A percentile compares a stretch with the other conserved stretches of the same genome.
Evolutionary conservation across 2,113 vertebrate genomes (phyloP).

Genomic region (Erpornis zantholeuca): DNA sequence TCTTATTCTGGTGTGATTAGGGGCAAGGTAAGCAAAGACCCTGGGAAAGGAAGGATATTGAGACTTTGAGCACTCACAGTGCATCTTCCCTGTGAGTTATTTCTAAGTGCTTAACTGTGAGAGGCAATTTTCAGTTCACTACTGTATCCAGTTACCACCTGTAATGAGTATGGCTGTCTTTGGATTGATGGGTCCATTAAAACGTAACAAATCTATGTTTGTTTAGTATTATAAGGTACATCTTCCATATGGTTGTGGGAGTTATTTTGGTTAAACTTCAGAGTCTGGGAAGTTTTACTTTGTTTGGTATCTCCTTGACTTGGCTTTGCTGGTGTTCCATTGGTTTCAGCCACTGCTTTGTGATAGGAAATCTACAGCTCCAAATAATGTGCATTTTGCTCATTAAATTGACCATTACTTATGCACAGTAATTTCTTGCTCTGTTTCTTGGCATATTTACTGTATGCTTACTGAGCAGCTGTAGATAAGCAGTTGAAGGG

Average conservation of each 20-base stretch:
- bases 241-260: not conserved
- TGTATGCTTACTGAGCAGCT: not conserved
- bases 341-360: not conserved
- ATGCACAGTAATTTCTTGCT: conserved; percentile 48
- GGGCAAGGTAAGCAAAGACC: not conserved
- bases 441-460: conserved; percentile 36
- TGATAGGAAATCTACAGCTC: not conserved
- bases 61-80: not conserved
- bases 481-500: not conserved
- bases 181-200: not conserved
- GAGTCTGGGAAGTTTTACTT: not conserved
- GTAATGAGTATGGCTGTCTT: not conserved
- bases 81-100: not conserved
- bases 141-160: not conserved
- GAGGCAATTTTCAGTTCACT: not conserved
- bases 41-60: not conserved
- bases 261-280: not conserved
- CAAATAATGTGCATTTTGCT: conserved; percentile 39
- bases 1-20: not conserved
- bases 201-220: not conserved
- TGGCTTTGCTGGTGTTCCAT: not conserved
- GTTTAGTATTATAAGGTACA: not conserved
- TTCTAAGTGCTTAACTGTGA: not conserved
- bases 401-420: conserved; percentile 9
- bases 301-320: not conserved